Evolutionary conservation across 2,888 invertebrate species (phyloP), one percentile per base, ranked within the genome.

Genomic region (Agrilus biguttatus): DNA sequence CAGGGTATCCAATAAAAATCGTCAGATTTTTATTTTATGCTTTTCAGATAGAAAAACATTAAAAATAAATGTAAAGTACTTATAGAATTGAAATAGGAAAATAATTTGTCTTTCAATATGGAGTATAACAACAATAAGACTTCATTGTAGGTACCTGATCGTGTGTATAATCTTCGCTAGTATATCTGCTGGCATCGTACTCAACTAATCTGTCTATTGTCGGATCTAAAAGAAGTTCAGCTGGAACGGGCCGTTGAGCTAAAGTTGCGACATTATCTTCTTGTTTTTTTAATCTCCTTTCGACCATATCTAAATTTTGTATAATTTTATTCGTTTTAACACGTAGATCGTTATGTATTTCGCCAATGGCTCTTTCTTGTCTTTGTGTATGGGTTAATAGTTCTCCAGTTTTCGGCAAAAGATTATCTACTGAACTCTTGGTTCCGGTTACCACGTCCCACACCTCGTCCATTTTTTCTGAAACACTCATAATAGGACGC

Each of bases 371-470:
- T 6, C 89, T 72, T 58, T 89, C 88, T 58, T 89, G 89, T 2
- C 89, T 69, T 56, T 88, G 87, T 0, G 86, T 88, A 63, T 89
- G 88, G 1, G 85, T 84, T 12, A 90, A 67, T 5, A 89, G 67
- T 54, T 87, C 86, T 59, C 89, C 87, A 0, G 88, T 88, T 65
- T 89, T 89, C 1, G 89, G 88, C 34, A 89, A 75, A 41, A 89
- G 69, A 61, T 86, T 81, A 61, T 89, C 88, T 1, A 89, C 86
- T 0, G 87, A 85, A 55, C 83, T 86, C 60, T 89, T 89, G 3
- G 88, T 88, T 12, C 88, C 88, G 1, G 88, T 86, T 10, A 89
- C 86, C 5, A 88, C 86, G 59, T 86, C 83, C 88, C 88, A 89
- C 4, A 89, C 87, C 65, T 89, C 85, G 55, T 89, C 88, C 86